Base-by-base conservation (phyloP, 2,888 invertebrate genomes). In the Drosophila infuscata region DNA sequence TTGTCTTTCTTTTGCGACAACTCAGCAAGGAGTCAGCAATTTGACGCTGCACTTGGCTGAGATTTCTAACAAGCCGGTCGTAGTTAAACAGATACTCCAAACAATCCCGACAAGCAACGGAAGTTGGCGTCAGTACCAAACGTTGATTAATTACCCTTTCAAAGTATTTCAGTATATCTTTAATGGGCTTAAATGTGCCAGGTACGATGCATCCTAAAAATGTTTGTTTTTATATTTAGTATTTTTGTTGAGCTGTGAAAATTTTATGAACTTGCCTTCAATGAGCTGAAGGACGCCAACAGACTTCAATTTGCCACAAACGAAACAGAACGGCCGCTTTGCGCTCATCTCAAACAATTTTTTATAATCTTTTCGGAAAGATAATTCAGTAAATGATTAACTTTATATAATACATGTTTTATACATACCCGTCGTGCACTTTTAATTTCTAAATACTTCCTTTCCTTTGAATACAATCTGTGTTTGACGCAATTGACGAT, bases 21-120 rank as follows among this genome's bases (percentile, higher is more conserved):
- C 70, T 71, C 5, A 85, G 43, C n/a, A 85, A 57, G 1, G 89
- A 75, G 25, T 82, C 76, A 1, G 87, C 84, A 38, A 89, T 89
- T 53, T 85, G 84, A n/a, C 82, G 82, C 53, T 84, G 83, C 11
- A 84, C 83, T 54, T 84, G 89, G 30, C 84, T 88, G 1, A 88
- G 77, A 56, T 84, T 88, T 6, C 84, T 51, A 11, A 88, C 88
- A n/a, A 84, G 70, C 30, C 84, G 72, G 29, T 85, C 84, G n/a
- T 85, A 85, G 20, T 84, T 87, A n/a, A 85, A 87, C 0, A 89
- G 54, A 53, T 89, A 89, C 60, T 85, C 89, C 43, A 89, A 58
- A 41, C 85, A 89, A 53, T 89, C 85, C 9, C 78, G 64, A 36
- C 89, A 87, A 6, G 87, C 89, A 3, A 78, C 35, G 0, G 89